phyloP scores from a whole-genome alignment of 1,140 invertebrate genomes.

The Dendrolimus kikuchii region DNA sequence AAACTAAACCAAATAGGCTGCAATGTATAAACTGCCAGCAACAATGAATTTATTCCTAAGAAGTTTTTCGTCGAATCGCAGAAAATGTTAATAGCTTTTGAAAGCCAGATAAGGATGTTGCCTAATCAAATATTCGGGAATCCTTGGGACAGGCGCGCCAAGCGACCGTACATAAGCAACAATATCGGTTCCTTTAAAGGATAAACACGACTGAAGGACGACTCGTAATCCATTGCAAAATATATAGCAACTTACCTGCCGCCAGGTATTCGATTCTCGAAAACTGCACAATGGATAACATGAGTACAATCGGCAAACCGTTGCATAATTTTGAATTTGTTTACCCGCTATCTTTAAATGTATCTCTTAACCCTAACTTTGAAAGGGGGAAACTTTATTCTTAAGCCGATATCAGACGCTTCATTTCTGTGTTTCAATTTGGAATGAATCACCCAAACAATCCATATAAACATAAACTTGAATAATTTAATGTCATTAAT shows the following conservation, averaged over 20 bases:
- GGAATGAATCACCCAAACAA: too few relatives aligned
- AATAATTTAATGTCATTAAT: too few relatives aligned
- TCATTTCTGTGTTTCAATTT: too few relatives aligned
- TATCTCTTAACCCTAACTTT: too few relatives aligned
- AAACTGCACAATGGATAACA: conserved; percentile 6
- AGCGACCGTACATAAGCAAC: conserved; percentile 48
- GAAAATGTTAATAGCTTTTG: conserved; percentile 42
- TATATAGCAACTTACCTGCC: conserved; percentile 26
- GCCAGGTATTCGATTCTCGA: conserved; percentile 19
- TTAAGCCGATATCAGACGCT: too few relatives aligned
- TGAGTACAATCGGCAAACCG: not conserved
- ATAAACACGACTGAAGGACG: conserved; percentile 46
- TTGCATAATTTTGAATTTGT: too few relatives aligned
- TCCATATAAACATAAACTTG: too few relatives aligned
- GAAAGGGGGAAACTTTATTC: too few relatives aligned
- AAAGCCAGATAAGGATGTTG: conserved; percentile 44
- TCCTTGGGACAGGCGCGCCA: conserved; percentile 26
- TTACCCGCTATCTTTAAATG: too few relatives aligned
- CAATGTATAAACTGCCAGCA: not conserved
- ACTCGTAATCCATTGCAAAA: conserved; percentile 34
- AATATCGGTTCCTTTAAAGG: conserved; percentile 50
- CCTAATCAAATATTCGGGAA: conserved; percentile 56
- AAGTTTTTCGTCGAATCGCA: conserved; percentile 19
- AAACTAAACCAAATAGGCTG: not conserved
- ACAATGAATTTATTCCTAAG: conserved; percentile 24